Evolutionary conservation across 2,113 vertebrate genomes (phyloP).

Genomic region (Sisor rabdophorus): DNA sequence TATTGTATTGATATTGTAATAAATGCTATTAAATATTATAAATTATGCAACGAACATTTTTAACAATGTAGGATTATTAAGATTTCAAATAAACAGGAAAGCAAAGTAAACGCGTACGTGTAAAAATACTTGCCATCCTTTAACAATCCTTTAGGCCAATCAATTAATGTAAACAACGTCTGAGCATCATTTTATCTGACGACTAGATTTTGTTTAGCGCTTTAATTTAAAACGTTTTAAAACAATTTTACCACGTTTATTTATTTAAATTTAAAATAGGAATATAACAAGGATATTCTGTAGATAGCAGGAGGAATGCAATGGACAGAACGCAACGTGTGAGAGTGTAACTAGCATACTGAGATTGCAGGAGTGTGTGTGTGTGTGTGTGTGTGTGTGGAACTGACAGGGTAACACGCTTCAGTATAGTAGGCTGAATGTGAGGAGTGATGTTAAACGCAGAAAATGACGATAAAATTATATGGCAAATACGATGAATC

Average conservation of each 20-base stretch:
- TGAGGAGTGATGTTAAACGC: not conserved
- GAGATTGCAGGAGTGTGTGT: not conserved
- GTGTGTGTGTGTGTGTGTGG: no score
- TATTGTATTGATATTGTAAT: not conserved
- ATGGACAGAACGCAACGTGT: not conserved
- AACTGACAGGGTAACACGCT: not conserved
- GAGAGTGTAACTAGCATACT: not conserved
- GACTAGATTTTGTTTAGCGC: conserved; percentile 38
- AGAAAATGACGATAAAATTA: not conserved
- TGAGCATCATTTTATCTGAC: conserved; percentile 11
- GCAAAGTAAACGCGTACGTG: no score
- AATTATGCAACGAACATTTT: no score
- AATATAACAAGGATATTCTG: not conserved
- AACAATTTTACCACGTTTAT: conserved; percentile 21
- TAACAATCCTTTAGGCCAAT: conserved; percentile 2
- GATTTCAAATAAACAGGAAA: not conserved
- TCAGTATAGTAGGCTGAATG: not conserved
- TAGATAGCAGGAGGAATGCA: not conserved
- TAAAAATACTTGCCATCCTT: not conserved
- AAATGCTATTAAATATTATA: not conserved
- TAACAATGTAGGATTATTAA: not conserved
- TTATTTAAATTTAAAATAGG: not conserved
- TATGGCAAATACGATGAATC: not conserved
- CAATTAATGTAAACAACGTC: conserved; percentile 16
- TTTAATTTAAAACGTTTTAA: conserved; percentile 32